Evolutionary conservation across 23 tunicate species (phyloP).

Genomic region (Clavelina lepadiformis): DNA sequence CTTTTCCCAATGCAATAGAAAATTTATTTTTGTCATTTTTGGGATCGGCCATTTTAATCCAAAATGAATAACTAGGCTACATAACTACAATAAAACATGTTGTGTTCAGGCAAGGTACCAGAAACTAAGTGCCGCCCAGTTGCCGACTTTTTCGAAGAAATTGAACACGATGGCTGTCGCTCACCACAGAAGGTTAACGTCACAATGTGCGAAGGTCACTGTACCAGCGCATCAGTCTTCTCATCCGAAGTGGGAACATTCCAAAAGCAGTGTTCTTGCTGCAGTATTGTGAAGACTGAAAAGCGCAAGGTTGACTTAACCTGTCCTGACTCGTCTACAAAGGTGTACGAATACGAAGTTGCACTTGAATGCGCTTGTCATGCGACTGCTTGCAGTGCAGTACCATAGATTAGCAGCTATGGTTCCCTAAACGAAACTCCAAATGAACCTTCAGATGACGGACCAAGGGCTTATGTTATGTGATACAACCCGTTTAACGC

Average conservation of each 20-base stretch:
- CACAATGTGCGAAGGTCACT: conserved; percentile 96
- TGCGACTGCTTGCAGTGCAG: conserved; percentile 71
- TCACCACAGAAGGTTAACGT: conserved; percentile 79
- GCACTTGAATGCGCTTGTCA: conserved; percentile 89
- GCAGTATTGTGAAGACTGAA: conserved; percentile 71
- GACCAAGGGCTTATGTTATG: too few species aligned
- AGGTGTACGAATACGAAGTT: conserved; percentile 66
- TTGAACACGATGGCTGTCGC: conserved; percentile 75
- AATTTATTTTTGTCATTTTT: not conserved
- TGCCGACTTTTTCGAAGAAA: conserved; percentile 69
- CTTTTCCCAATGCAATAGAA: conserved; percentile 1
- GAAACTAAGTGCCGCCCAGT: conserved; percentile 77
- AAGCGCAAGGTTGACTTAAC: conserved; percentile 50
- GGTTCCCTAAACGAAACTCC: too few species aligned
- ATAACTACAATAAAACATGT: too few species aligned
- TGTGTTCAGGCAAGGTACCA: conserved; percentile 3
- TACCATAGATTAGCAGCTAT: too few species aligned
- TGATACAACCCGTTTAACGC: too few species aligned
- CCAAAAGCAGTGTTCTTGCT: conserved; percentile 96
- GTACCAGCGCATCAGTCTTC: conserved; percentile 93
- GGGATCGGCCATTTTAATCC: not conserved
- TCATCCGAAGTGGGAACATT: conserved; percentile 74
- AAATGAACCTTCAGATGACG: too few species aligned
- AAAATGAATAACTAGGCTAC: too few species aligned
- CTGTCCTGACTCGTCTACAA: conserved; percentile 88